Base-by-base conservation (phyloP, 2,797 vertebrate species). In the Lateolabrax maculatus region DNA sequence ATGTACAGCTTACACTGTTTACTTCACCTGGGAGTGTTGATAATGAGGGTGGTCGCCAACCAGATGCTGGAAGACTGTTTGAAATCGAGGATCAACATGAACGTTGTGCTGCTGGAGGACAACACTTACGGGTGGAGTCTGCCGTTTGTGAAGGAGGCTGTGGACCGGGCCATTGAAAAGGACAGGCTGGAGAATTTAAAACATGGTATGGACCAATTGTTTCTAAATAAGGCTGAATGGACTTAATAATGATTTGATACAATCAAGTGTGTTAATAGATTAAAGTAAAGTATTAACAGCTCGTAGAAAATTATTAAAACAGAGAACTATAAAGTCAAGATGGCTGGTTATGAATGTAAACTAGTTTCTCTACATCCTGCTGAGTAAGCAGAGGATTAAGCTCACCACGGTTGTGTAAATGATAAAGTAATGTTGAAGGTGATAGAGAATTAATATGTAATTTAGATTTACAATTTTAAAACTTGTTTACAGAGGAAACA, bases 41-140 rank as follows among this genome's bases (percentile, higher is more conserved):
- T 84, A 5, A 34, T 64, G 34, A 31, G 57, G 9, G 85, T 46
- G 71, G 64, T 64, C 0, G 71, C 43, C 31, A 89, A 89, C 66
- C 48, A 82, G n/a, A 83, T 90, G 44, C 81, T 96, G 58, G 85
- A 92, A 3, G 41, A 88, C 0, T 93, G 90, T 51, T 67, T 93
- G 60, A 9, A 0, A 0, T 0, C 76, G 0, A 0, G 83, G 0
- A 1, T 96, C 12, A 81, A 84, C 41, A 95, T 99, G 80, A 98
- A 96, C 3, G 95, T 98, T 13, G 96, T 98, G 74, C 94, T 98
- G 56, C 94, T 98, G 94, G 96, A 97, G 85, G 96, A 97, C 87
- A 88, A 90, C 1, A 93, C 88, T 13, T 96, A 96, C 9, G 88
- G 81, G 25, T 95, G 95, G 91, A 91, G 92, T 44, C 57, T 90